Base-by-base conservation (phyloP, 2,888 invertebrate species). In the Erannis defoliaria region DNA sequence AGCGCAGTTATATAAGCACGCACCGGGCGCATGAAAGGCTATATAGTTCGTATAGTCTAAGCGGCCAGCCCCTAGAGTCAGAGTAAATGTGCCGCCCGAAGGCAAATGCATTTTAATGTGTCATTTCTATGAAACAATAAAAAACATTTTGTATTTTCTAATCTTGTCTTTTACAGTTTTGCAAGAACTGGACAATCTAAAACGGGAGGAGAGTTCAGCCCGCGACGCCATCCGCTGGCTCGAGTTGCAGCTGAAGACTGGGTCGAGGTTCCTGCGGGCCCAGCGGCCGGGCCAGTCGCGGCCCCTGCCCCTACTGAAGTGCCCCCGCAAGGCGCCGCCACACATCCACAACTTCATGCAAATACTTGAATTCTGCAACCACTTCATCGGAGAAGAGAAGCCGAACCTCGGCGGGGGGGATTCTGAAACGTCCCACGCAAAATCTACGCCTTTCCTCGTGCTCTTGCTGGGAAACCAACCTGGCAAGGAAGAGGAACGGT, bases 161-260 rank as follows among this genome's bases (percentile, higher is more conserved):
- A 6, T 26, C 42, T 46, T 37, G 69, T 67, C 64, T 76, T 75
- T 93, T 94, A 10, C 88, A 98, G 98, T 98, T 67, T 95, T 98
- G 59, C 97, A 97, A 74, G 97, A 97, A 67, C 89, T 98, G 82
- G 98, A 98, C 84, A 96, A 97, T 74, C 88, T 98, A 75, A 98
- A 99, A 90, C 96, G 97, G 63, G 96, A 96, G 70, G 96, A 96
- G 76, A 95, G 95, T 68, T 95, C 96, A 67, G 98, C 98, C 0
- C 94, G 98, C 53, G 98, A 98, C 82, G 98, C 97, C 3, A 98
- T 98, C 62, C 96, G 98, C 70, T 99, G 98, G 98, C 91, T 99
- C 67, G 98, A 98, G 87, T 93, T 94, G 35, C 98, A 98, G 81
- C 95, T 98, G 68, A 95, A 96, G 71, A 95, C 96, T 67, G 98